Evolutionary conservation across 2,888 invertebrate species (phyloP).

Genomic region (Dicyrtomina minuta): DNA sequence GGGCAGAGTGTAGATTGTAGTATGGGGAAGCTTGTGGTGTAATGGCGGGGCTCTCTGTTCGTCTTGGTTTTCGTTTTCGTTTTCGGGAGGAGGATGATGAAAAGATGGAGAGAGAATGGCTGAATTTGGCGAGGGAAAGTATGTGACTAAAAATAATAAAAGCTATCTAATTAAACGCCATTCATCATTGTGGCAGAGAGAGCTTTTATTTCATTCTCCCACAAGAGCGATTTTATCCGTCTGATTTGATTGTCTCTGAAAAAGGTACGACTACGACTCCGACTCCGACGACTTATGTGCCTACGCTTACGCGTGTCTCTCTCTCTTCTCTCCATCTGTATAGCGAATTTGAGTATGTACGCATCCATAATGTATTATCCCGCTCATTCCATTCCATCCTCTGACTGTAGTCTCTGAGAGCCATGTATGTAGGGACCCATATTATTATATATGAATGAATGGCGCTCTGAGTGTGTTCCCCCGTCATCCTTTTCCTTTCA

Average conservation of each 20-base stretch:
- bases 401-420: too few relatives aligned
- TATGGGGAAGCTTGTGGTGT: background rate
- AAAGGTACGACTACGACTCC: conserved; percentile 12
- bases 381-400: background rate
- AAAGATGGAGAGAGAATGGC: conserved; percentile 5
- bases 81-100: background rate
- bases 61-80: background rate
- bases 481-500: conserved; percentile 1
- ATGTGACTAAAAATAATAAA: conserved; percentile 27
- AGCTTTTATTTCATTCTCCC: conserved; percentile 30
- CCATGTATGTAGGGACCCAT: too few relatives aligned
- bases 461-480: background rate
- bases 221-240: conserved; percentile 28
- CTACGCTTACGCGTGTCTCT: background rate
- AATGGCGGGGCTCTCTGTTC: background rate
- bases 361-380: too few relatives aligned
- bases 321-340: too few relatives aligned
- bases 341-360: too few relatives aligned
- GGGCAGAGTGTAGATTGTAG: background rate
- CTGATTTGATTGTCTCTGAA: conserved; percentile 26
- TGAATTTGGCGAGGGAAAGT: background rate
- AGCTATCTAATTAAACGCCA: conserved; percentile 40
- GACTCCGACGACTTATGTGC: background rate
- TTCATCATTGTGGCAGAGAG: conserved; percentile 38
- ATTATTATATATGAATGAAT: too few relatives aligned